phyloP scores from a whole-genome alignment of 2,113 vertebrate species.

The Pteropus alecto region DNA sequence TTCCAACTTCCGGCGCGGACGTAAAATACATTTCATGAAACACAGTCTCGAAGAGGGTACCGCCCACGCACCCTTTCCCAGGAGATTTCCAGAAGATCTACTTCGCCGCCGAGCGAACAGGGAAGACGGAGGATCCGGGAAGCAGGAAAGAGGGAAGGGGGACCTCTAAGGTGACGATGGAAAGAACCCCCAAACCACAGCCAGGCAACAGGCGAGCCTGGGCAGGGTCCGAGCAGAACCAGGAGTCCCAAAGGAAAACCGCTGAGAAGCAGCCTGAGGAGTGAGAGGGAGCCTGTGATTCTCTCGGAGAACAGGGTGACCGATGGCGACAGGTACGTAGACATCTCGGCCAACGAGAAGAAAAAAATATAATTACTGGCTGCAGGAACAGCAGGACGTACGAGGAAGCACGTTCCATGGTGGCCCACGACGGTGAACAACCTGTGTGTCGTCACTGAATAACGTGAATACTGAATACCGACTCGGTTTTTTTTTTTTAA shows the following conservation, averaged over 20 bases:
- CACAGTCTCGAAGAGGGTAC: not conserved
- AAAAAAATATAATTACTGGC: not conserved
- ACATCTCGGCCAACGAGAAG: not conserved
- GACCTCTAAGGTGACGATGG: not conserved
- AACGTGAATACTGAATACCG: not conserved
- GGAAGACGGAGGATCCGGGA: not conserved
- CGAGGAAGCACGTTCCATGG: not conserved
- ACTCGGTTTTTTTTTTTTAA: not conserved
- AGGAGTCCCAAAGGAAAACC: not conserved
- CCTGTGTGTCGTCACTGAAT: not conserved
- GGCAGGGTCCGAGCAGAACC: not conserved
- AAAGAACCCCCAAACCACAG: not conserved
- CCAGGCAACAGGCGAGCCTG: not conserved
- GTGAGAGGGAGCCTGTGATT: not conserved
- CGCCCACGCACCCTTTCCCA: not conserved
- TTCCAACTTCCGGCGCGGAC: not conserved
- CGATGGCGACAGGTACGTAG: not conserved
- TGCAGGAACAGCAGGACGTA: not conserved
- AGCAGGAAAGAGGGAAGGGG: not conserved
- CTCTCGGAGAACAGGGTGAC: no score
- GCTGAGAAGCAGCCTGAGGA: not conserved
- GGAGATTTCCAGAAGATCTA: not conserved
- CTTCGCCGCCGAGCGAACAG: not conserved
- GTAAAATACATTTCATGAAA: not conserved
- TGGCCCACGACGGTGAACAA: not conserved